Base-by-base conservation (phyloP, 2,113 vertebrate species). In the Semicossyphus pulcher region DNA sequence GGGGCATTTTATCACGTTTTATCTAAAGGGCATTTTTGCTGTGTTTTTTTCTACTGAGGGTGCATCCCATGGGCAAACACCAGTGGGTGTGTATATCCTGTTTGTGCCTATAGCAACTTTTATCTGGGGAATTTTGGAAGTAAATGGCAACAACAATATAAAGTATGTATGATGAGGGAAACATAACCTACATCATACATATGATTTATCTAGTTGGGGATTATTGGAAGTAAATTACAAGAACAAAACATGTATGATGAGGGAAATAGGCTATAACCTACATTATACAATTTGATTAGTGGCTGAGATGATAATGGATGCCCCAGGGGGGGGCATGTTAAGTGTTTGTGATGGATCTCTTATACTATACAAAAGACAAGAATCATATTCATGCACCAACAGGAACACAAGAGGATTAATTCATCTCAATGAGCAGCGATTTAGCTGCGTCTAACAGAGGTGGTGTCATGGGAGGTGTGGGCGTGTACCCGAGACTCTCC, bases 401-500 rank as follows among this genome's bases (percentile, higher is more conserved):
- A 56, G 4, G 34, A 64, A n/a, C 36, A 39, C 16, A 42, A 25
- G 34, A 32, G 14, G 28, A 16, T 14, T 4, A 29, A 12, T 53
- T 52, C 18, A 16, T 26, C 21, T 28, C 28, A 8, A 10, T 59
- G 31, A 42, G 48, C 9, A 10, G 32, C 36, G n/a, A n/a, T n/a
- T n/a, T n/a, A n/a, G 44, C 71, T 72, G 65, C 28, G 32, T 21
- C 31, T 42, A 18, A 58, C 34, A 29, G 25, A 44, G 52, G 42
- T n/a, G 32, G 44, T 59, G 36, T 36, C 10, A 10, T n/a, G 25
- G 51, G 77, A 68, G 53, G 54, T 10, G 70, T 68, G 76, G 80
- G 70, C 71, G 84, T 87, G 80, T 20, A 76, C 63, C 54, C 48
- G 11, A 29, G 29, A 41, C 39, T 56, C 47, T 67, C 54, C 71